phyloP scores from a whole-genome alignment of 64 coral and sea anemone species.

The Pocillopora verrucosa region DNA sequence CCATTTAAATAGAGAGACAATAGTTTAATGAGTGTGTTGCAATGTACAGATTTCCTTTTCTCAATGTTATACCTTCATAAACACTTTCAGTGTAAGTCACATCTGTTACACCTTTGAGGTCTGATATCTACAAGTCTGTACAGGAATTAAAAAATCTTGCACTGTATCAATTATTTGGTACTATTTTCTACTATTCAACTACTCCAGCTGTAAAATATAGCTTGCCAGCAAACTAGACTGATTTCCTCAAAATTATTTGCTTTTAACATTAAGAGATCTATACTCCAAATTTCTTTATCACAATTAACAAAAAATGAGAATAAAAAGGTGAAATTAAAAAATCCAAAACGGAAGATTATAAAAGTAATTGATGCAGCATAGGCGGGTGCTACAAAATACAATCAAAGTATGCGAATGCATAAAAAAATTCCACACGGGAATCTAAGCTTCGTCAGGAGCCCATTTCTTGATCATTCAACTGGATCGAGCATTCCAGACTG shows the following conservation, averaged over 20 bases:
- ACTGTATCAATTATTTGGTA: background rate
- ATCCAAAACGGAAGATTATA: background rate
- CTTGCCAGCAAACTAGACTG: background rate
- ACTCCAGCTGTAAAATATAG: background rate
- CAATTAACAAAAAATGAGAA: background rate
- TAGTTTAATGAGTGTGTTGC: too few relatives aligned
- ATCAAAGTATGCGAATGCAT: background rate
- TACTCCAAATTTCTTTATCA: background rate
- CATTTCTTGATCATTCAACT: background rate
- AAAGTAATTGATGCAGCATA: background rate
- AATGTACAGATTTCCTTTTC: background rate
- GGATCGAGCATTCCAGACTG: background rate
- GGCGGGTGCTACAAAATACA: background rate
- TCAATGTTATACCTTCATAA: conserved; percentile 4
- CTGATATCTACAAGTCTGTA: conserved; percentile 16
- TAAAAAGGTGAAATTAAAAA: background rate
- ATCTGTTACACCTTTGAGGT: background rate
- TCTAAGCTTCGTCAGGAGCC: background rate
- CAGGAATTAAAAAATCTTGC: background rate
- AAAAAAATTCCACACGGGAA: background rate
- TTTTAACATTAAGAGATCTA: background rate
- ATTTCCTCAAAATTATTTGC: background rate
- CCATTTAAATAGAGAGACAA: too few relatives aligned
- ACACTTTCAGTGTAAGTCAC: background rate
- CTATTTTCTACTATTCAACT: background rate